These are phyloP conservation scores for Glossophaga mutica DNA, from an alignment of 2,797 vertebrate genomes.

Conservation along the genomic window DNA sequence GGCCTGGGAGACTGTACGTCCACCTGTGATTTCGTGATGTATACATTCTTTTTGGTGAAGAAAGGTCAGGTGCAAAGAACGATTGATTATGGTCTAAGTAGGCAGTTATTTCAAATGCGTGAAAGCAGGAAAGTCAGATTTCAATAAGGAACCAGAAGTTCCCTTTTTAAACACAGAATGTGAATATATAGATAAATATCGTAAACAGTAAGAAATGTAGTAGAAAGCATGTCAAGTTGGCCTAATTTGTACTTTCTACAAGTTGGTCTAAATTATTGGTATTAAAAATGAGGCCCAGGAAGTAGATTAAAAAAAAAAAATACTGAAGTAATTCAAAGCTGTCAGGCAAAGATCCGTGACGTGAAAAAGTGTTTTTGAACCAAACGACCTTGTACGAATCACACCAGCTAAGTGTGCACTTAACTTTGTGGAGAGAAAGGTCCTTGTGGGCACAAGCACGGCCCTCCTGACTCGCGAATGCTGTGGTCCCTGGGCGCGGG, in stretches of 20 bases:
- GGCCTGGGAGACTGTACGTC: neutral
- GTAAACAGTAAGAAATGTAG: conserved; percentile 16
- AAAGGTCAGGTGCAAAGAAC: neutral
- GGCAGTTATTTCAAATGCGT: conserved; percentile 19
- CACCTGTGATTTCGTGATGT: neutral
- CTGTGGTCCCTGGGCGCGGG: too few species aligned
- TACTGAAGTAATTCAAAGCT: neutral
- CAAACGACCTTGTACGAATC: neutral
- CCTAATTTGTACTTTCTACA: neutral
- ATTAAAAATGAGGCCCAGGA: neutral
- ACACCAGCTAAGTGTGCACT: neutral
- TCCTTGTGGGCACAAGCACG: neutral
- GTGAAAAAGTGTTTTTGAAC: neutral
- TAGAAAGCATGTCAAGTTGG: neutral
- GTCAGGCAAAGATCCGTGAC: neutral
- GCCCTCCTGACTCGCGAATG: neutral
- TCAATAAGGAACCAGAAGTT: neutral
- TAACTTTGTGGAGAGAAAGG: neutral
- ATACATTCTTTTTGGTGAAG: neutral
- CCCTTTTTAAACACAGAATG: neutral
- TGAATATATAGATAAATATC: neutral
- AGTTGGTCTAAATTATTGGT: neutral
- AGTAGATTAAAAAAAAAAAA: conserved; percentile 18
- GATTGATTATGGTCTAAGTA: neutral
- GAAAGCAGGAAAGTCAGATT: neutral